Conservation (phyloP, 2,797 vertebrate genomes). For the Brachymystax lenok region DNA sequence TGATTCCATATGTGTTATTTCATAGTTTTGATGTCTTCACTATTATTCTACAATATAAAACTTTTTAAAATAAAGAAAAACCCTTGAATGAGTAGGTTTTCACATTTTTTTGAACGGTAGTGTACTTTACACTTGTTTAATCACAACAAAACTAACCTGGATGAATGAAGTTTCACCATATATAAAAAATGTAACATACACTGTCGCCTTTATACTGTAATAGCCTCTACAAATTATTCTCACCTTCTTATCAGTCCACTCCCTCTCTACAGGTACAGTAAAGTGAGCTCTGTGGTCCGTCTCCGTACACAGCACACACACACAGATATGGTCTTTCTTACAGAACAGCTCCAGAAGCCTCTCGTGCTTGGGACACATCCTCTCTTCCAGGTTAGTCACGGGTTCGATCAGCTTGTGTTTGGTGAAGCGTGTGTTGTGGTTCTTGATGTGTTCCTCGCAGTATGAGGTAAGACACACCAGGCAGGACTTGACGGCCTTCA, state of each 20-base stretch:
- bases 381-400: conserved; percentile 77
- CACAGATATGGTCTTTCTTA: conserved; percentile 79
- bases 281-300: conserved; percentile 80
- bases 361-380: conserved; percentile 80
- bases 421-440: conserved; percentile 73
- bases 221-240: conserved; percentile 2
- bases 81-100: too few species aligned
- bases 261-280: conserved; percentile 78
- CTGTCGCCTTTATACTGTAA: not conserved
- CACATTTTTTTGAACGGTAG: too few species aligned
- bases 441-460: conserved; percentile 77
- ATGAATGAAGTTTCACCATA: not conserved
- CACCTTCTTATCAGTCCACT: conserved; percentile 79
- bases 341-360: conserved; percentile 81
- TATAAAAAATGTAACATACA: not conserved
- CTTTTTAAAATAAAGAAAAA: too few species aligned
- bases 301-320: conserved; percentile 82
- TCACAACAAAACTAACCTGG: not conserved
- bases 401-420: conserved; percentile 82
- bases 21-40: too few species aligned
- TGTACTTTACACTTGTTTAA: not conserved
- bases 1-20: too few species aligned
- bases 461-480: conserved; percentile 80
- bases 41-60: too few species aligned
- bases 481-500: conserved; percentile 72